A percentile compares a stretch with the other conserved stretches of the same genome.
These are phyloP conservation scores for Illadopsis cleaveri DNA, from an alignment of 2,113 vertebrate species.

Conservation along the genomic window DNA sequence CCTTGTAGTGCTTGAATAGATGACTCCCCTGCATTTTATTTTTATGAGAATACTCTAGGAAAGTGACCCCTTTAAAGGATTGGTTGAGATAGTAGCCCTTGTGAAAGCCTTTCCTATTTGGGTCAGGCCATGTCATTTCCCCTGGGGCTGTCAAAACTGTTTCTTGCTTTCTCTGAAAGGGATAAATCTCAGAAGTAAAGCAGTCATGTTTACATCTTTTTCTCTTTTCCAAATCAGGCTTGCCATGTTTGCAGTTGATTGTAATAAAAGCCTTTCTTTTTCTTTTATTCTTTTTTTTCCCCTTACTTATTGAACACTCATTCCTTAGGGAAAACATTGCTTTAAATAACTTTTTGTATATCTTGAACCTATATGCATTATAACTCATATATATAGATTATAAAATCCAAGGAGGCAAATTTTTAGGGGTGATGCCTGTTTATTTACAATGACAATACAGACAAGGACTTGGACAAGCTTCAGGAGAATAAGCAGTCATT, in stretches of 20 bases:
- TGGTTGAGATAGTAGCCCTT: background rate
- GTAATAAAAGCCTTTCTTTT: background rate
- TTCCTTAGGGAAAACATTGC: background rate
- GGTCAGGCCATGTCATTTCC: background rate
- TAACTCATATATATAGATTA: background rate
- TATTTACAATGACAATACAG: background rate
- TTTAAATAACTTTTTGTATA: background rate
- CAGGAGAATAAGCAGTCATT: slow-evolving; percentile 38
- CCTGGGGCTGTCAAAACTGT: background rate
- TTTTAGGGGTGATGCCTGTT: background rate
- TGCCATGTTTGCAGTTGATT: background rate
- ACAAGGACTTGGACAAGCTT: background rate
- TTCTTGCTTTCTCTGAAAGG: background rate
- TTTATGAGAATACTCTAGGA: background rate
- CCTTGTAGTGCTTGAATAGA: background rate
- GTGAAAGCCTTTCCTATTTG: background rate
- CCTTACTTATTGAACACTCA: background rate
- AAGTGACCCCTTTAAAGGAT: background rate
- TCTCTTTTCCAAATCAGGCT: background rate
- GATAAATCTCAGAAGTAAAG: background rate
- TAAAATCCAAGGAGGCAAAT: background rate
- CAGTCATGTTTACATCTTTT: background rate
- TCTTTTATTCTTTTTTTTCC: background rate
- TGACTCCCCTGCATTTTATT: background rate
- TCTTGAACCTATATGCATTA: background rate